Evolutionary conservation across 2,113 vertebrate species (phyloP).

Genomic region (Barnardius zonarius): DNA sequence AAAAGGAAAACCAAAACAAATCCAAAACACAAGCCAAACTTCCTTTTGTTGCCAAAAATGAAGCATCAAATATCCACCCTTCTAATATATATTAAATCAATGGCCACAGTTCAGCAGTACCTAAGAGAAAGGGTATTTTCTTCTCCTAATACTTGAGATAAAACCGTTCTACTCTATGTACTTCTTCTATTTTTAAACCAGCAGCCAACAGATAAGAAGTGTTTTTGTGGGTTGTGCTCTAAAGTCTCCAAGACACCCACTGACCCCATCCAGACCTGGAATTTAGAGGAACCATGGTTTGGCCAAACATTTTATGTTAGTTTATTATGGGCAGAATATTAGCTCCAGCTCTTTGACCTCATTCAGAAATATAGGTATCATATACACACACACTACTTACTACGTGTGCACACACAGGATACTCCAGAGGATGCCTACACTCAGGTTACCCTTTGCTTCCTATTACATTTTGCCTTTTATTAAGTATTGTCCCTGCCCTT

Average conservation of each 20-base stretch:
- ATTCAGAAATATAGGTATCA: not conserved
- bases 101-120: not conserved
- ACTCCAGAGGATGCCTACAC: not conserved
- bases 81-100: not conserved
- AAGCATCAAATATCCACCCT: not conserved
- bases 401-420: not conserved
- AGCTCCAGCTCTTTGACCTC: not conserved
- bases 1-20: not conserved
- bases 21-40: not conserved
- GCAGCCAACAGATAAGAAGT: not conserved
- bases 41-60: not conserved
- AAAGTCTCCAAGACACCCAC: not conserved
- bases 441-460: not conserved
- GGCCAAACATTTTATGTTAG: not conserved
- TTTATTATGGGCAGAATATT: not conserved
- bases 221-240: not conserved
- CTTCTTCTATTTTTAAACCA: not conserved
- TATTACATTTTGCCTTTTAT: not conserved
- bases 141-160: not conserved
- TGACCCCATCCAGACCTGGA: not conserved
- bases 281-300: not conserved
- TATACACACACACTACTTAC: not conserved
- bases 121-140: not conserved
- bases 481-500: not conserved
- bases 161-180: not conserved